Evolutionary conservation across 2,113 vertebrate species (phyloP).

Genomic region (Podiceps cristatus): DNA sequence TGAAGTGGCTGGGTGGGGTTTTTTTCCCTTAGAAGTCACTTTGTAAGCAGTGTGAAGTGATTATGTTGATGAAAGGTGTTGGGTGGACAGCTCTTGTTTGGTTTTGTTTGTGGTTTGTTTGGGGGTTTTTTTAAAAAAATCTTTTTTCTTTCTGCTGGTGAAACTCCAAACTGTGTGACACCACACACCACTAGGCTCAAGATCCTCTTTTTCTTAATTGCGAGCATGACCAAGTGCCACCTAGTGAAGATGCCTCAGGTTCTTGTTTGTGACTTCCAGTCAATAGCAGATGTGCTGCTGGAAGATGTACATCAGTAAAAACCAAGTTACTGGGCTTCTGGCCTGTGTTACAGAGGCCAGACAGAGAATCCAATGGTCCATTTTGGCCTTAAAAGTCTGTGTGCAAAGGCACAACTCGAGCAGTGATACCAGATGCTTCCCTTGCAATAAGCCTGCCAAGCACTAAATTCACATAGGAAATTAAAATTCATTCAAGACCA

Average conservation of each 20-base stretch:
- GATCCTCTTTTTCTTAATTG: neutral
- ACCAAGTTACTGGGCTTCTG: neutral
- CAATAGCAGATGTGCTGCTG: neutral
- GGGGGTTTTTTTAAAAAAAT: no score
- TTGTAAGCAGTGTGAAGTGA: neutral
- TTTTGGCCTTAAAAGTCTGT: neutral
- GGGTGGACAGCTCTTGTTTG: neutral
- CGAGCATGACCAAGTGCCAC: neutral
- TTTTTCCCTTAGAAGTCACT: neutral
- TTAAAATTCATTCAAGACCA: neutral
- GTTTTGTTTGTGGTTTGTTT: neutral
- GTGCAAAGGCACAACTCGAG: neutral
- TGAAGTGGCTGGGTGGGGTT: neutral
- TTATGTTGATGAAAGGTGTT: neutral
- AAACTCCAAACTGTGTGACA: neutral
- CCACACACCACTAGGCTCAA: neutral
- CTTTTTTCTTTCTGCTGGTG: neutral
- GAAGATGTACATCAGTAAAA: neutral
- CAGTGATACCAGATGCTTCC: conserved; percentile 50
- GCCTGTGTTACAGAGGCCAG: neutral
- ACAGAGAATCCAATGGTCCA: neutral
- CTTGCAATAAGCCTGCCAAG: conserved; percentile 38
- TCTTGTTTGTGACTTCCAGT: neutral
- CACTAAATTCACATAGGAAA: conserved; percentile 20
- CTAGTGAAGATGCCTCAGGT: neutral